Conservation (phyloP, 2,113 vertebrate species). For the Copsychus sechellarum region DNA sequence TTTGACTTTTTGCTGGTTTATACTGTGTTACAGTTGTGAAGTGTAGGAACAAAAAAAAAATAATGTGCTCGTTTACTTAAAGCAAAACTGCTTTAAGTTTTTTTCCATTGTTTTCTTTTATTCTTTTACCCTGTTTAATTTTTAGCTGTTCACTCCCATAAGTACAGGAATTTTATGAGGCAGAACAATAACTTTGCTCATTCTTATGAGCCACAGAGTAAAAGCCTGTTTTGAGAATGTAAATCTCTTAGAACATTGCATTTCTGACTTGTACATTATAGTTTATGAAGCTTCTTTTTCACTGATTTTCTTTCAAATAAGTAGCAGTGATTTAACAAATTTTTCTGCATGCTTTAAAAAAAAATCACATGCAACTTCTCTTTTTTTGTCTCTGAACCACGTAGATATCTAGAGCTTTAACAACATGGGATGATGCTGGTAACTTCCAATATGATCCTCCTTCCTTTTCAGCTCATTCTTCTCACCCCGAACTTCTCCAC, state of each 20-base stretch:
- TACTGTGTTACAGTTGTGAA: not conserved
- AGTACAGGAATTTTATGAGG: rapidly evolving
- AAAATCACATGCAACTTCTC: not conserved
- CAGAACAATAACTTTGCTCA: not conserved
- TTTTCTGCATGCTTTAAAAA: not conserved
- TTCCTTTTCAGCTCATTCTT: not conserved
- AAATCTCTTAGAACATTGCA: not conserved
- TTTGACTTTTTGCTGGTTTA: not conserved
- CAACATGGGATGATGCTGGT: not conserved
- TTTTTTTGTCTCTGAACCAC: not conserved
- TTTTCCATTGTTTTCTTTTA: not conserved
- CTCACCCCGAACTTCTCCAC: not conserved
- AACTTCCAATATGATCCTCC: not conserved
- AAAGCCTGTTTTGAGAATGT: not conserved
- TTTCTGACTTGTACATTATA: not conserved
- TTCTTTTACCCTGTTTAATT: not conserved
- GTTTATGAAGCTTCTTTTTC: not conserved
- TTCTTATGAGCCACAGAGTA: not conserved
- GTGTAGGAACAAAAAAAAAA: not conserved
- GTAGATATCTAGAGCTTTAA: not conserved
- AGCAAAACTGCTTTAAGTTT: not conserved
- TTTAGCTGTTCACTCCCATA: not conserved
- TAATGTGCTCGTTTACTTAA: not conserved
- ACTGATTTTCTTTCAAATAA: not conserved
- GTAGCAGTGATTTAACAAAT: not conserved